A percentile compares a stretch with the other conserved stretches of the same genome.
Conservation (phyloP, 2,888 invertebrate genomes). For the Melangyna quadrimaculata region DNA sequence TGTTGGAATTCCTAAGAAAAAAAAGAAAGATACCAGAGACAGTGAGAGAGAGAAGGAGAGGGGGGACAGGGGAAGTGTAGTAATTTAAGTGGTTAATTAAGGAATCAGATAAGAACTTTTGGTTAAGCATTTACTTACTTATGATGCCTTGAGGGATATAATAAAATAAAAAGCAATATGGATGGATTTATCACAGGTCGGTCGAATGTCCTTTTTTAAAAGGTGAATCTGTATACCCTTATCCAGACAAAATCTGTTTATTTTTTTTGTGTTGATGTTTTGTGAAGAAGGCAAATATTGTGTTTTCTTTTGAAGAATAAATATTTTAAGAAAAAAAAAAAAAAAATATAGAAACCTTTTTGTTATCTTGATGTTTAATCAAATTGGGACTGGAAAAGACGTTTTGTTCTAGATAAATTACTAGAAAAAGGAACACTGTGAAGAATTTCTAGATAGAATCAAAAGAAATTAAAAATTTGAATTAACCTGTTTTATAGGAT, state of each 20-base stretch:
- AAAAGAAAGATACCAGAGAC: too few species aligned
- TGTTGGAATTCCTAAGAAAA: neutral
- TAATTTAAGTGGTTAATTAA: constrained; percentile 25
- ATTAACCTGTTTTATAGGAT: too few species aligned
- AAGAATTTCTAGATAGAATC: too few species aligned
- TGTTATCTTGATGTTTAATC: neutral
- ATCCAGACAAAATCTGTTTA: neutral
- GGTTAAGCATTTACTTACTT: constrained; percentile 3
- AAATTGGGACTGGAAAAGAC: neutral
- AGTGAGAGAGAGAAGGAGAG: too few species aligned
- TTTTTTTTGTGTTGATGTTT: neutral
- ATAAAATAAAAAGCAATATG: neutral
- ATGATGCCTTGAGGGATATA: constrained; percentile 23
- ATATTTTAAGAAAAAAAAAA: neutral
- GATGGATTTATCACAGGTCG: neutral
- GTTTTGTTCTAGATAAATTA: neutral
- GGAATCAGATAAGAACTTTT: constrained; percentile 28
- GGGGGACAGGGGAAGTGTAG: neutral
- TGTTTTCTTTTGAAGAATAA: neutral
- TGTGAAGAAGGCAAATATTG: neutral
- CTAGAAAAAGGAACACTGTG: neutral
- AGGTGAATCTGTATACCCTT: neutral
- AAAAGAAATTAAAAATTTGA: neutral
- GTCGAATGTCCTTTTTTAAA: neutral
- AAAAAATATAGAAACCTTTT: neutral